phyloP scores from a whole-genome alignment of 2,797 vertebrate genomes.

The Sphaeramia orbicularis region DNA sequence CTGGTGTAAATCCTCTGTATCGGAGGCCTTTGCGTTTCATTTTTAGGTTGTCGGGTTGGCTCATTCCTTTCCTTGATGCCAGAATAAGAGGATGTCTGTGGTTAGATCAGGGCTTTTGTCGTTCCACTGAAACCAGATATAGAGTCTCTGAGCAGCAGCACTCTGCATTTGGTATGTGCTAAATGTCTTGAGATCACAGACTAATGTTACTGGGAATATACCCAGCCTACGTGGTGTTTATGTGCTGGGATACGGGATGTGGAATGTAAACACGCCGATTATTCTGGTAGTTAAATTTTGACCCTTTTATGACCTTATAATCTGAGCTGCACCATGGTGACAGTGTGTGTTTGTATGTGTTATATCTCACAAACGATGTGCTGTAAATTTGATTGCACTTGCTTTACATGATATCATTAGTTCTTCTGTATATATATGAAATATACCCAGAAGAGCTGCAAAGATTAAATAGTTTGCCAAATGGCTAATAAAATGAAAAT shows the following conservation, averaged over 20 bases:
- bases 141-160: constrained; percentile 46
- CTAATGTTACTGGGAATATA: constrained; percentile 43
- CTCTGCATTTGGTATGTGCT: constrained; percentile 40
- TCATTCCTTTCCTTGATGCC: constrained; percentile 4
- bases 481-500: no score
- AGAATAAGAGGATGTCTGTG: not conserved
- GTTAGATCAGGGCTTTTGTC: constrained; percentile 43
- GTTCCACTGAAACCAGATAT: constrained; percentile 60
- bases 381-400: no score
- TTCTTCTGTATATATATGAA: no score
- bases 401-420: no score
- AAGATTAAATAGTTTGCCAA: no score
- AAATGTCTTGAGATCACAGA: constrained; percentile 45
- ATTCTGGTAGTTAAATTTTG: constrained; percentile 32
- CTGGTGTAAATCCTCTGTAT: not conserved
- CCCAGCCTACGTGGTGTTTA: constrained; percentile 30
- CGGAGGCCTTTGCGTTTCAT: not conserved
- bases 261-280: constrained; percentile 62
- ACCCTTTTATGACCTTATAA: constrained; percentile 7
- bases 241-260: constrained; percentile 4
- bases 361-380: not conserved
- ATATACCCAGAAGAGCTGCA: no score
- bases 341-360: not conserved
- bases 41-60: constrained; percentile 39
- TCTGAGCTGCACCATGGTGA: constrained; percentile 1